phyloP scores from a whole-genome alignment of 2,888 invertebrate species.

The Eutolmus rufibarbis region DNA sequence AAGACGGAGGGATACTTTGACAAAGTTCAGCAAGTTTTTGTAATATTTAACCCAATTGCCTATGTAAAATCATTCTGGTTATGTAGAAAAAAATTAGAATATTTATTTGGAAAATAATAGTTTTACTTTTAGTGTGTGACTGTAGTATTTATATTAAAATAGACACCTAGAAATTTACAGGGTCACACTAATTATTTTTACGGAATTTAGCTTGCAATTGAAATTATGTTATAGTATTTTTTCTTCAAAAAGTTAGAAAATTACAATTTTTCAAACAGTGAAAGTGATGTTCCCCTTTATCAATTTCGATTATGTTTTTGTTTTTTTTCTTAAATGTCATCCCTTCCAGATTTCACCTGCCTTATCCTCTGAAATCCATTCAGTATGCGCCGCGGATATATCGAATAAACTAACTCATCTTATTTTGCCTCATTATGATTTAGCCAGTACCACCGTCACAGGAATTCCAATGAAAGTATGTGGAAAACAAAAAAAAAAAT shows the following conservation, averaged over 20 bases:
- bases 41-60: no score
- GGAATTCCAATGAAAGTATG: slow-evolving; percentile 95
- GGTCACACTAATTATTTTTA: no score
- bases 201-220: no score
- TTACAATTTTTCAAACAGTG: not conserved
- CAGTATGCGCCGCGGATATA: slow-evolving; percentile 76
- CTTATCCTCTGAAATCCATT: slow-evolving; percentile 81
- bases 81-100: no score
- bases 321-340: not conserved
- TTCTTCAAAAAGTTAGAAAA: no score
- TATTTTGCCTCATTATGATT: slow-evolving; percentile 84
- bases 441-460: slow-evolving; percentile 96
- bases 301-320: not conserved
- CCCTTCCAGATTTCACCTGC: slow-evolving; percentile 71
- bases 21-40: no score
- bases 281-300: not conserved
- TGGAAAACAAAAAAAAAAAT: not conserved
- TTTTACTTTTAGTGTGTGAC: not conserved
- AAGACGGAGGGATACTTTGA: no score
- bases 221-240: no score
- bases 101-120: not conserved
- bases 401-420: slow-evolving; percentile 78
- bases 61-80: no score
- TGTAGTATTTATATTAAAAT: not conserved
- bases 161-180: no score